Percentiles rank a stretch among this genome's conserved stretches.
phyloP scores from a whole-genome alignment of 2,797 vertebrate genomes.

The Eutrigla gurnardus region DNA sequence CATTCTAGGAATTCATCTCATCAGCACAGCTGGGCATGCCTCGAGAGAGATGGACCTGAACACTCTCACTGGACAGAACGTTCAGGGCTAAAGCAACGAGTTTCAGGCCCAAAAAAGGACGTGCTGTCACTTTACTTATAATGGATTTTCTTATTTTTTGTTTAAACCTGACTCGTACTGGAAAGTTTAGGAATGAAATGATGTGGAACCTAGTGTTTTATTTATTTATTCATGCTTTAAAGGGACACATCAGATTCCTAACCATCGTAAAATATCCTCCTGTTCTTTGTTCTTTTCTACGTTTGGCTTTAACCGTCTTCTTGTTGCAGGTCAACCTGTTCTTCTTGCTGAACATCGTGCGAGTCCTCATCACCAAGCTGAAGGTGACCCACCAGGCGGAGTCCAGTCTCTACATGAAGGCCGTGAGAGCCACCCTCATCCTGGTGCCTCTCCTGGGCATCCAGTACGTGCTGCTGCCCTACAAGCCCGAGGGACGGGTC shows the following conservation, averaged over 20 bases:
- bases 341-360: conserved; percentile 96
- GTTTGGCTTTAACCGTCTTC: background rate
- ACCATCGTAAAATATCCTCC: background rate
- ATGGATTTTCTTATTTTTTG: background rate
- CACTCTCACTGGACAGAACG: conserved; percentile 8
- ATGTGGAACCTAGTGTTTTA: background rate
- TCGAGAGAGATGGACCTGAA: conserved; percentile 42
- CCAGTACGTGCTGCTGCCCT: conserved; percentile 94
- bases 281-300: background rate
- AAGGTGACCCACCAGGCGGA: conserved; percentile 97
- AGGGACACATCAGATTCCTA: too few species aligned
- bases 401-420: conserved; percentile 98
- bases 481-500: conserved; percentile 90
- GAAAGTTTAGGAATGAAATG: background rate
- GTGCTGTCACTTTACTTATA: conserved; percentile 5
- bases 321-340: conserved; percentile 92
- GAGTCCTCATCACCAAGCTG: conserved; percentile 97
- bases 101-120: background rate
- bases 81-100: conserved; percentile 7
- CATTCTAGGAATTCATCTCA: conserved; percentile 58
- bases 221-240: background rate
- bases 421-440: conserved; percentile 95
- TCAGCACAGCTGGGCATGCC: conserved; percentile 31
- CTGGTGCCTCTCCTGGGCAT: conserved; percentile 95
- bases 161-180: background rate